Percentiles rank a stretch among this genome's conserved stretches.
phyloP scores from a whole-genome alignment of 2,888 invertebrate genomes.

The Drosophila monieri region DNA sequence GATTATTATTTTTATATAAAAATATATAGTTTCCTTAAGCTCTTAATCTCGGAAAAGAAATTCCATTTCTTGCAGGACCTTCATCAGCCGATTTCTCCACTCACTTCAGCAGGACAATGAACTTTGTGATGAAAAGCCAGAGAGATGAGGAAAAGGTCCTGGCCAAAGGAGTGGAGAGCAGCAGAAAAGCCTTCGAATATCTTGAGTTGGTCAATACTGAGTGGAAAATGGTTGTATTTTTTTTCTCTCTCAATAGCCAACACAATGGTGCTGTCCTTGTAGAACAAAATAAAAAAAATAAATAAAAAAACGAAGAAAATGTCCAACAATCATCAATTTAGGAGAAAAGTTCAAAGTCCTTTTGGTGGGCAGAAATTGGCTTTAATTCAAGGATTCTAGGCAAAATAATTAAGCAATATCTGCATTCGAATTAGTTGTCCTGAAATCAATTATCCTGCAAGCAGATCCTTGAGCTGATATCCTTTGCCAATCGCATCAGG shows the following conservation, averaged over 20 bases:
- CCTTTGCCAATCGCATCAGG: background rate
- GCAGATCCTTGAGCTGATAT: too few species aligned
- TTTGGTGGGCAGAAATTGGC: background rate
- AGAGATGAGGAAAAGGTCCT: background rate
- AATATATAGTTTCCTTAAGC: too few species aligned
- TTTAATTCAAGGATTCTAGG: too few species aligned
- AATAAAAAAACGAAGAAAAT: background rate
- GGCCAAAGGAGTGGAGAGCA: background rate
- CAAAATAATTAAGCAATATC: too few species aligned
- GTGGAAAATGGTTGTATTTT: conserved; percentile 31
- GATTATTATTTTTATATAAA: too few species aligned
- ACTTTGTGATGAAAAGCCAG: conserved; percentile 20
- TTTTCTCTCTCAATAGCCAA: conserved; percentile 15
- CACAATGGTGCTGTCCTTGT: conserved; percentile 37
- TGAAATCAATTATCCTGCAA: too few species aligned
- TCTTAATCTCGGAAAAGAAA: background rate
- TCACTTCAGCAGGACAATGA: conserved; percentile 41
- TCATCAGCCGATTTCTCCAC: background rate
- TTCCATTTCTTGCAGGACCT: conserved; percentile 12
- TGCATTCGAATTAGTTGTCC: too few species aligned
- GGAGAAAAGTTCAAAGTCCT: background rate
- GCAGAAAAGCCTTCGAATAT: conserved; percentile 23
- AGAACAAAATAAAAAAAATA: conserved; percentile 3
- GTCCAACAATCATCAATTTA: conserved; percentile 33
- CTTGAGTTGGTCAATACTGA: conserved; percentile 35